Evolutionary conservation across 2,888 invertebrate genomes (phyloP).

Genomic region (Mimumesa dahlbomi): DNA sequence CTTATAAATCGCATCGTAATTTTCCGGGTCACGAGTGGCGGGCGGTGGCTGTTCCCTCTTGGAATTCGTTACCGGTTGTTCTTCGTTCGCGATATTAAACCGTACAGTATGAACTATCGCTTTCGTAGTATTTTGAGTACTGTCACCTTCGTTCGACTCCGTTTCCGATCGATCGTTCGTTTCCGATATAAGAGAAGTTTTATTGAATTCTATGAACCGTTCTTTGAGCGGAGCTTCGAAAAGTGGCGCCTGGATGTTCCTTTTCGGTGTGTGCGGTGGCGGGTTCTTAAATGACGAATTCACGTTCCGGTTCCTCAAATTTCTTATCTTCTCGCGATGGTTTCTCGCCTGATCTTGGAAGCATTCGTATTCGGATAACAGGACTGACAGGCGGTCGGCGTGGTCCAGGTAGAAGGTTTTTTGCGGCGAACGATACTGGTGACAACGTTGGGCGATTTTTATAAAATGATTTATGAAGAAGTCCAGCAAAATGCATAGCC

Average conservation of each 20-base stretch:
- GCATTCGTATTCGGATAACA: conserved; percentile 83
- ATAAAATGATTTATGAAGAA: conserved; percentile 88
- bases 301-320: conserved; percentile 45
- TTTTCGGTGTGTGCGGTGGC: conserved; percentile 70
- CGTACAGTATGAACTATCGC: conserved; percentile 14
- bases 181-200: background rate
- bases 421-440: conserved; percentile 84
- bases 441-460: conserved; percentile 85
- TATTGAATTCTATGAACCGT: conserved; percentile 49
- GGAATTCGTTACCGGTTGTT: background rate
- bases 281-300: conserved; percentile 23
- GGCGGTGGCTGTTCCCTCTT: too few relatives aligned
- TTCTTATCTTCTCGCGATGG: conserved; percentile 82
- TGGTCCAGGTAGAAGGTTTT: conserved; percentile 87
- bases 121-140: background rate
- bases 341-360: conserved; percentile 82
- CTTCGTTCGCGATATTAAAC: background rate
- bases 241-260: conserved; percentile 68
- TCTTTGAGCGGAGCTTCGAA: conserved; percentile 63
- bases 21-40: too few relatives aligned
- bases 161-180: too few relatives aligned
- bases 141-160: too few relatives aligned
- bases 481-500: conserved; percentile 85
- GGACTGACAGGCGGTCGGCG: conserved; percentile 84
- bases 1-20: too few relatives aligned